phyloP scores from a whole-genome alignment of 2,113 vertebrate species.

The Tamias sibiricus region DNA sequence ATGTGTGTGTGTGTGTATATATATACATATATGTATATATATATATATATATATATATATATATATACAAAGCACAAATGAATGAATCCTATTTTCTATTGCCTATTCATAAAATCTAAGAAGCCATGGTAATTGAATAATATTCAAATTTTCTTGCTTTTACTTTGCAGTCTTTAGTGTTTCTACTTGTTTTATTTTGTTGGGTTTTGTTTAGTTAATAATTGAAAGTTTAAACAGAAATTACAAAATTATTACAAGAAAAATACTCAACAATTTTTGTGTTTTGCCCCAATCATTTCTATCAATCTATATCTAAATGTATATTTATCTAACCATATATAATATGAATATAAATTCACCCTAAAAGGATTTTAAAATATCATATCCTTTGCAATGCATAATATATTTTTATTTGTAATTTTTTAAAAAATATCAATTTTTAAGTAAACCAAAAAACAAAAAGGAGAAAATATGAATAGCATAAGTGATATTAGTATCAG shows the following conservation, averaged over 20 bases:
- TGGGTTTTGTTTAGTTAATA: background rate
- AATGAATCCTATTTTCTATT: background rate
- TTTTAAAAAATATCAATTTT: background rate
- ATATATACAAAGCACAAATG: background rate
- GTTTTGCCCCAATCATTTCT: background rate
- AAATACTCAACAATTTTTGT: background rate
- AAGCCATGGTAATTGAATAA: background rate
- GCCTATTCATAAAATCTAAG: background rate
- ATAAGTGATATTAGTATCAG: background rate
- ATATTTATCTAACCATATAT: background rate
- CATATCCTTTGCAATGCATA: background rate
- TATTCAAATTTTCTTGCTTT: background rate
- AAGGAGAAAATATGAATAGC: background rate
- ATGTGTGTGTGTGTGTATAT: no score
- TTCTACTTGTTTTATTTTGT: background rate
- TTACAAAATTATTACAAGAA: background rate
- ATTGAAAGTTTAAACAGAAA: background rate
- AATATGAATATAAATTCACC: background rate
- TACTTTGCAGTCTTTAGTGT: background rate
- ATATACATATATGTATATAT: no score
- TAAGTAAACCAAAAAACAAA: background rate
- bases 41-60: no score
- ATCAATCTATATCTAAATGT: background rate
- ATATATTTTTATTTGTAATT: background rate
- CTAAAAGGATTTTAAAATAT: background rate